Conservation (phyloP, 1,140 invertebrate species). For the Gryon sp. region DNA sequence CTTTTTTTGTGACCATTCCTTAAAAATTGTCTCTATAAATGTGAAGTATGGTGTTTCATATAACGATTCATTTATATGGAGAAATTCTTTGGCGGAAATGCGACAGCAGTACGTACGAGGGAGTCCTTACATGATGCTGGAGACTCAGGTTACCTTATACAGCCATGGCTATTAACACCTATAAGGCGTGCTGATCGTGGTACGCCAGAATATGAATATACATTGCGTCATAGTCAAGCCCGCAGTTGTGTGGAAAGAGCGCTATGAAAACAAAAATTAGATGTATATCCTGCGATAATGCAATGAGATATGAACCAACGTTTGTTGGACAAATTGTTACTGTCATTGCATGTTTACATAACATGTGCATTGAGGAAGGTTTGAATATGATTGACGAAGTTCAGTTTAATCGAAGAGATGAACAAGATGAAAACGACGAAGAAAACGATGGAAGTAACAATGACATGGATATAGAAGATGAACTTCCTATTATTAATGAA, state of each 20-base stretch:
- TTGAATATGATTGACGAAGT: no score
- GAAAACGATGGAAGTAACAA: neutral
- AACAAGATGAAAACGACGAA: neutral
- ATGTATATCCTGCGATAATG: no score
- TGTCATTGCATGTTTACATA: neutral
- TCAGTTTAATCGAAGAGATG: no score
- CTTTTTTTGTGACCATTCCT: no score
- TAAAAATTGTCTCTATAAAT: constrained; percentile 54
- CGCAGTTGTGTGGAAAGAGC: neutral
- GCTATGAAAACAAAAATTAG: no score
- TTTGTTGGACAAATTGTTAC: neutral
- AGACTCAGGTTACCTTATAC: constrained; percentile 42
- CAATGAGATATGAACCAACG: neutral
- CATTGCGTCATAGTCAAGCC: neutral
- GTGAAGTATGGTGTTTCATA: constrained; percentile 50
- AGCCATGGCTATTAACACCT: constrained; percentile 36
- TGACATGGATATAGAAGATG: no score
- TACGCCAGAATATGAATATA: constrained; percentile 8
- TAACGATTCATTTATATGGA: constrained; percentile 53
- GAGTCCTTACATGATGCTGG: constrained; percentile 3
- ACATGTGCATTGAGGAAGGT: neutral
- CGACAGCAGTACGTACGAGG: neutral
- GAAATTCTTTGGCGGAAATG: constrained; percentile 19
- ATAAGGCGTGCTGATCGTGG: neutral
- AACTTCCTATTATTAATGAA: neutral